These are phyloP conservation scores for Epizoanthus ramosus DNA, from an alignment of 92 coral and sea anemone species.

Conservation along the genomic window DNA sequence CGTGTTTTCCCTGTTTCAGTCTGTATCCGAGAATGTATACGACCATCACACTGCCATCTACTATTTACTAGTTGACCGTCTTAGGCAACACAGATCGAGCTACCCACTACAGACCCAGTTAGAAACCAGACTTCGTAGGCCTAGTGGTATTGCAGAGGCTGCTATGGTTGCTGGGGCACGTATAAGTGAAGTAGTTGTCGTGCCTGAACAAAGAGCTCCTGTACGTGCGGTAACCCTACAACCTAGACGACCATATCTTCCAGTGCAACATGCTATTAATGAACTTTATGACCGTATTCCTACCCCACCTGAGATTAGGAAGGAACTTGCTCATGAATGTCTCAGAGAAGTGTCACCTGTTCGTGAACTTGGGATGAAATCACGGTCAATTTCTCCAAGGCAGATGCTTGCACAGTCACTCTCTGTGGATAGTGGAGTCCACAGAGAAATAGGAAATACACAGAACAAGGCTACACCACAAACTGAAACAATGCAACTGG, in stretches of 20 bases:
- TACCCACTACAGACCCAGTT: conserved; percentile 85
- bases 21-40: conserved; percentile 82
- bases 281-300: conserved; percentile 93
- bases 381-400: conserved; percentile 72
- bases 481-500: conserved; percentile 40
- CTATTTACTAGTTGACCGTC: conserved; percentile 87
- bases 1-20: conserved; percentile 55
- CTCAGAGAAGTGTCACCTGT: conserved; percentile 84
- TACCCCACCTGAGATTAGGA: conserved; percentile 97
- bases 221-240: conserved; percentile 74
- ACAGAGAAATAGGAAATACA: conserved; percentile 44
- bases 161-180: conserved; percentile 83
- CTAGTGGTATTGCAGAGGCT: conserved; percentile 97
- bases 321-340: conserved; percentile 91
- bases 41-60: conserved; percentile 99
- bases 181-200: conserved; percentile 54
- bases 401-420: conserved; percentile 62
- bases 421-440: conserved; percentile 66
- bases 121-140: conserved; percentile 93
- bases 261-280: conserved; percentile 87
- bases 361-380: conserved; percentile 71
- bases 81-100: conserved; percentile 88
- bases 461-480: conserved; percentile 4
- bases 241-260: conserved; percentile 72
- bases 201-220: conserved; percentile 53